These are phyloP conservation scores for Gambusia affinis DNA, from an alignment of 2,113 vertebrate genomes.

Conservation along the genomic window DNA sequence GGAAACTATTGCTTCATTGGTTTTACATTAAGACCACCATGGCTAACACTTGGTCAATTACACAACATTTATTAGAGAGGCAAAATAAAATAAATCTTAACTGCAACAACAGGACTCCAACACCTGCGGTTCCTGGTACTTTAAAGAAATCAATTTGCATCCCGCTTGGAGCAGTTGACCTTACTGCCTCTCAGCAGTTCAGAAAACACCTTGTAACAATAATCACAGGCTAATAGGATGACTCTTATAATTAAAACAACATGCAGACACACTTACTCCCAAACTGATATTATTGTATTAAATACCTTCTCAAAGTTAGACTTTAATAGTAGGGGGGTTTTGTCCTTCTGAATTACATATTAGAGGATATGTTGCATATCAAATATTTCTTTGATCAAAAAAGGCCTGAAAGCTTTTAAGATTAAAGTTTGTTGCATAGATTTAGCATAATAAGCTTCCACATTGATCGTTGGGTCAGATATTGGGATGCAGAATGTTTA, in stretches of 20 bases:
- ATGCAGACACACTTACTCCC: constrained; percentile 3
- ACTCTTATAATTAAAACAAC: constrained; percentile 15
- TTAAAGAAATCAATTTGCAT: constrained; percentile 32
- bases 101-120: constrained; percentile 22
- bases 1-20: neutral
- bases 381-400: neutral
- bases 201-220: constrained; percentile 37
- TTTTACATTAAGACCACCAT: neutral
- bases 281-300: neutral
- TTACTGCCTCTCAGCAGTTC: constrained; percentile 29
- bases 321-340: neutral
- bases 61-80: neutral
- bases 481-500: neutral
- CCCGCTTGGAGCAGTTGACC: constrained; percentile 27
- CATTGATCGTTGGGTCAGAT: neutral
- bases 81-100: constrained; percentile 6
- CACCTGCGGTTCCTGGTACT: constrained; percentile 15
- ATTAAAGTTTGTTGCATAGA: neutral
- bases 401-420: neutral
- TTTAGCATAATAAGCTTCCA: constrained; percentile 2
- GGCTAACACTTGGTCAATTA: constrained; percentile 13
- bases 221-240: constrained; percentile 39
- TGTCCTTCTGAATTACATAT: no score
- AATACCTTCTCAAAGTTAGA: neutral
- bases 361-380: neutral